phyloP scores from a whole-genome alignment of 2,113 vertebrate genomes.

The Sylvietta virens region DNA sequence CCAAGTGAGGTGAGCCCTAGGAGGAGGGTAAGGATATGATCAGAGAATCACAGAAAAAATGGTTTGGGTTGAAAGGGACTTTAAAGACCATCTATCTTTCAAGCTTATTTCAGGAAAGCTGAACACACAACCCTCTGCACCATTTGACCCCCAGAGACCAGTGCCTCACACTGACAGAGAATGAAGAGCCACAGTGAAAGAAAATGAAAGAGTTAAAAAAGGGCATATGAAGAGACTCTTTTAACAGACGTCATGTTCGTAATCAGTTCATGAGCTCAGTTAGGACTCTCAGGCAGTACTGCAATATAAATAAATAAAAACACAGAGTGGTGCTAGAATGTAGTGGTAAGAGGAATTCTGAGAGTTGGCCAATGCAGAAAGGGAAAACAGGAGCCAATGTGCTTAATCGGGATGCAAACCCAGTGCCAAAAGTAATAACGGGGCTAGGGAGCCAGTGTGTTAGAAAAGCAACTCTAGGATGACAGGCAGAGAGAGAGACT shows the following conservation, averaged over 20 bases:
- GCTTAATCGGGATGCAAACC: conserved; percentile 53
- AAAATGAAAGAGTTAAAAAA: neutral
- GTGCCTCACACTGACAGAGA: neutral
- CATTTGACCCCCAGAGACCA: neutral
- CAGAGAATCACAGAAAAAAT: neutral
- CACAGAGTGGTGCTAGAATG: neutral
- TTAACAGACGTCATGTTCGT: neutral
- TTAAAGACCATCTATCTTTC: neutral
- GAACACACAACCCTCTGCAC: neutral
- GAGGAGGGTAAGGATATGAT: neutral
- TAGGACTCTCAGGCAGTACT: conserved; percentile 4
- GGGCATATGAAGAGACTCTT: neutral
- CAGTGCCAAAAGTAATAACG: conserved; percentile 55
- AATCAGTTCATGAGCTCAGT: neutral
- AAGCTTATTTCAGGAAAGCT: neutral
- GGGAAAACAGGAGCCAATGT: conserved; percentile 47
- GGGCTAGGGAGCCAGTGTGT: conserved; percentile 29
- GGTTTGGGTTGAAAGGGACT: neutral
- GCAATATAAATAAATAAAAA: conserved; percentile 44
- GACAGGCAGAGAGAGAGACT: conserved; percentile 18
- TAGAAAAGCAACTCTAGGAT: conserved; percentile 44
- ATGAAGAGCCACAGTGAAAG: neutral
- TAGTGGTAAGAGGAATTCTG: conserved; percentile 35
- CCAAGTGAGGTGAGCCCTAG: neutral
- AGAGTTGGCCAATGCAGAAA: conserved; percentile 22